phyloP scores from a whole-genome alignment of 2,888 invertebrate genomes.

The Mythimna ferrago region DNA sequence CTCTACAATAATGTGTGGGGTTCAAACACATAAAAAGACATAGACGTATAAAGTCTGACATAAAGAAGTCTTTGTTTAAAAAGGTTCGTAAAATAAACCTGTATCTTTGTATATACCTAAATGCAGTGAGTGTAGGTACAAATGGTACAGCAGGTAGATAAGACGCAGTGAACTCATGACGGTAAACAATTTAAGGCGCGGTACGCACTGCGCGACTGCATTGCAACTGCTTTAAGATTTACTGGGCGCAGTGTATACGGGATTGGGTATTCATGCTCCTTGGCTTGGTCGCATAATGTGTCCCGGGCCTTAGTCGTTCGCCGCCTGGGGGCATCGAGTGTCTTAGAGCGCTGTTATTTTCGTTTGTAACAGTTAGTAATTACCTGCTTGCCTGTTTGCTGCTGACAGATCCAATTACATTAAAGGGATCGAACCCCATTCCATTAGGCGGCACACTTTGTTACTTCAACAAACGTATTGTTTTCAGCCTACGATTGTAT shows the following conservation, averaged over 20 bases:
- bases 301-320: constrained; percentile 41
- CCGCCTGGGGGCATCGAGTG: constrained; percentile 73
- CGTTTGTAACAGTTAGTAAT: constrained; percentile 83
- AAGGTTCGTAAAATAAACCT: constrained; percentile 39
- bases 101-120: constrained; percentile 30
- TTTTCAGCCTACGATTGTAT: constrained; percentile 71
- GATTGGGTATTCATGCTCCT: constrained; percentile 22
- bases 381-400: constrained; percentile 84
- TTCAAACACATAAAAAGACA: constrained; percentile 35
- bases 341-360: constrained; percentile 82
- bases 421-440: constrained; percentile 82
- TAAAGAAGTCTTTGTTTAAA: constrained; percentile 49
- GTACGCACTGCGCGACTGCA: constrained; percentile 39
- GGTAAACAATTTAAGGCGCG: constrained; percentile 40
- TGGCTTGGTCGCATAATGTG: constrained; percentile 32
- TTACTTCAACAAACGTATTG: constrained; percentile 75
- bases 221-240: constrained; percentile 32
- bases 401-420: constrained; percentile 89
- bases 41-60: constrained; percentile 38
- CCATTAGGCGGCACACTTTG: constrained; percentile 79
- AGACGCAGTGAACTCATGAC: constrained; percentile 46
- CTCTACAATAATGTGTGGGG: constrained; percentile 35
- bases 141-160: constrained; percentile 28
- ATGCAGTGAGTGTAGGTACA: constrained; percentile 27
- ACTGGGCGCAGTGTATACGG: constrained; percentile 3